A percentile compares a stretch with the other conserved stretches of the same genome.
Evolutionary conservation across 2,888 invertebrate species (phyloP).

Genomic region (Ennomos fuscantarius): DNA sequence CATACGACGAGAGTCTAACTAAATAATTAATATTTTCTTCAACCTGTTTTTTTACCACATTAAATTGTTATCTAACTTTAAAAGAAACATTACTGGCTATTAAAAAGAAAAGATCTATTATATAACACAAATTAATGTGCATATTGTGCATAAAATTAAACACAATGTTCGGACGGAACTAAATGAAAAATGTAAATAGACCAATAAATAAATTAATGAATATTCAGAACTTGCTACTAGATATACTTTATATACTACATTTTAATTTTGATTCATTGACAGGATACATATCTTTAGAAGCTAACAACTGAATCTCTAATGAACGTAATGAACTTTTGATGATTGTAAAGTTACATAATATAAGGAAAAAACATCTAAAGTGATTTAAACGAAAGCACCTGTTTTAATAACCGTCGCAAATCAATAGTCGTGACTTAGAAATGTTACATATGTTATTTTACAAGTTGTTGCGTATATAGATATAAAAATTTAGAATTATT

Average conservation of each 20-base stretch:
- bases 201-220: constrained; percentile 28
- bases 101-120: constrained; percentile 4
- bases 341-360: constrained; percentile 18
- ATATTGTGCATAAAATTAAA: constrained; percentile 6
- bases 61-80: no score
- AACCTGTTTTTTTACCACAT: no score
- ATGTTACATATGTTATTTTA: constrained; percentile 48
- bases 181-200: constrained; percentile 28
- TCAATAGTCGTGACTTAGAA: constrained; percentile 48
- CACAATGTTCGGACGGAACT: constrained; percentile 4
- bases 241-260: constrained; percentile 4
- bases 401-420: constrained; percentile 46
- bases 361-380: constrained; percentile 41
- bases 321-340: constrained; percentile 5
- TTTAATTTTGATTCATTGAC: constrained; percentile 5
- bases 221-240: constrained; percentile 6
- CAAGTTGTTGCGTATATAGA: constrained; percentile 40
- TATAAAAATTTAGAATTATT: constrained; percentile 25
- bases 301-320: constrained; percentile 1
- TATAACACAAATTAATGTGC: constrained; percentile 8
- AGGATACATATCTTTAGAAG: constrained; percentile 14
- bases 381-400: constrained; percentile 57
- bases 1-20: no score
- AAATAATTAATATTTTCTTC: no score
- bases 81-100: no score